Base-by-base conservation (phyloP, 1,140 invertebrate species). In the Pogonomyrmex barbatus region DNA sequence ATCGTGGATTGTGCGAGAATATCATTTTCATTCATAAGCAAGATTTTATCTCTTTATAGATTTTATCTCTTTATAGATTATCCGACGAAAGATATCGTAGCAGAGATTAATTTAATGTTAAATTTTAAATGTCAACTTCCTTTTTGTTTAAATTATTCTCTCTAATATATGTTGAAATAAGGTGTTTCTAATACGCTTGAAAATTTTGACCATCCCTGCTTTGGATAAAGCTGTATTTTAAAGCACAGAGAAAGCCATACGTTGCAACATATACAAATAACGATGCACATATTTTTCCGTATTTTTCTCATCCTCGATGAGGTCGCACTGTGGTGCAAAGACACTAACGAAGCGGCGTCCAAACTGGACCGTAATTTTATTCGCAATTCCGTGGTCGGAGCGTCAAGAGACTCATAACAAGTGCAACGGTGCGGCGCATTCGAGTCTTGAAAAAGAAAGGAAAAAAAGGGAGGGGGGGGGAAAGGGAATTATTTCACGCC, bases 361-460 rank as follows among this genome's bases (percentile, higher is more conserved):
- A 83, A 83, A 73, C 79, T 45, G 42, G 54, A 60, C 42, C 42
- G 12, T 83, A 83, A 83, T 75, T 83, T 83, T 83, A 83, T 83
- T 83, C 79, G 68, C 54, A 83, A 75, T 83, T 83, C 42, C 79
- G 79, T 39, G 78, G 14, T 50, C 68, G 24, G 30, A 67, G 68
- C 79, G 79, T 60, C 68, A 56, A 73, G 79, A 83, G 79, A 83
- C 68, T 83, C 68, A n/a, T 83, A 73, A 83, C 75, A 79, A 86
- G 75, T 47, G 75, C 58, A 62, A 68, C 63, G 47, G 77, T 39
- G 73, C 62, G 36, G 39, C n/a, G 63, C 45, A 12, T 71, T 73
- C 42, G 68, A 50, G 65, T 83, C 70, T 63, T 60, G 1, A 17
- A 60, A 75, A 75, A 52, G 24, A 42, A 36, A 17, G 45, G 24